Evolutionary conservation across 2,888 invertebrate species (phyloP).

Genomic region (Tupiocoris notatus): DNA sequence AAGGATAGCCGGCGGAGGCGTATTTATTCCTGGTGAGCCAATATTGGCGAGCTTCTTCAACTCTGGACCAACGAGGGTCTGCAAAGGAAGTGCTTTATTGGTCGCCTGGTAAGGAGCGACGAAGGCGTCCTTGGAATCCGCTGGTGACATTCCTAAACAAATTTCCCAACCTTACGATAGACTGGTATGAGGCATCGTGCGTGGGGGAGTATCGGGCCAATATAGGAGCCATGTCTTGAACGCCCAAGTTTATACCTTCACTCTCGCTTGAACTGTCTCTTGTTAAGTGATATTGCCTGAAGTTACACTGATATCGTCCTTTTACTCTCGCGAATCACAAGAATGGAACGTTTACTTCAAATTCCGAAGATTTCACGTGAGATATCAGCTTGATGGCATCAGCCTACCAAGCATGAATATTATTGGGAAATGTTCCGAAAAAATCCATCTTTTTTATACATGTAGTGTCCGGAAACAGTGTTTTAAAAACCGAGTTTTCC

Average conservation of each 20-base stretch:
- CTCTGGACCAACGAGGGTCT: background rate
- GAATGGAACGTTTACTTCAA: too few relatives aligned
- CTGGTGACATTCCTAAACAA: slow-evolving; percentile 39
- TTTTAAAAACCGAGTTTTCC: too few relatives aligned
- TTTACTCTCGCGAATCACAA: too few relatives aligned
- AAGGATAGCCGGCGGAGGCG: background rate
- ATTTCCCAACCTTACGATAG: slow-evolving; percentile 4
- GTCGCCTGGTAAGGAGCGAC: background rate
- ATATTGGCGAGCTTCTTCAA: slow-evolving; percentile 18
- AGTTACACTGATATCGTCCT: background rate
- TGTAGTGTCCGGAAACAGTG: too few relatives aligned
- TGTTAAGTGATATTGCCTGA: background rate
- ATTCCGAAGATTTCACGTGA: too few relatives aligned
- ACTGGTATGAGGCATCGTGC: background rate
- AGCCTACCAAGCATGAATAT: too few relatives aligned
- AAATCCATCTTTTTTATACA: too few relatives aligned
- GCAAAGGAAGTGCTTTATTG: slow-evolving; percentile 20
- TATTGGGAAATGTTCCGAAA: too few relatives aligned
- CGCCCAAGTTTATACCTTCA: background rate
- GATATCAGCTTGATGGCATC: too few relatives aligned
- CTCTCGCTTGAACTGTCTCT: background rate
- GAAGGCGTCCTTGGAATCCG: slow-evolving; percentile 17
- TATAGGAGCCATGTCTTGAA: background rate
- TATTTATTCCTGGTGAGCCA: slow-evolving; percentile 34
- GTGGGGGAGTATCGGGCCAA: background rate